Conservation (phyloP, 2,113 vertebrate genomes). For the Grus americana region DNA sequence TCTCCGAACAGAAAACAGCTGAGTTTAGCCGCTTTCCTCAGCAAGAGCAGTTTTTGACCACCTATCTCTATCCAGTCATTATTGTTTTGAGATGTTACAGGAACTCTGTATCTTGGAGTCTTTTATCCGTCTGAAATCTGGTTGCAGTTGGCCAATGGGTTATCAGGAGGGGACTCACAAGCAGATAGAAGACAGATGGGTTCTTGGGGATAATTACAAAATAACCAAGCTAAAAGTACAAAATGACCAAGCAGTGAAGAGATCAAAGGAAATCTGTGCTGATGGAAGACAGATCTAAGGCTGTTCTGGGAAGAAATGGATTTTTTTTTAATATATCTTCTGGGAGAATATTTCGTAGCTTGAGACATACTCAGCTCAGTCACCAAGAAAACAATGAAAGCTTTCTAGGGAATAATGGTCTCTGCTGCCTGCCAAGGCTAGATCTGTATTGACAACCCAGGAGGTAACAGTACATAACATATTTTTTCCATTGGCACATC, state of each 20-base stretch:
- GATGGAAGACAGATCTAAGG: background rate
- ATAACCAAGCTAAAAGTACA: background rate
- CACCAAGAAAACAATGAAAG: background rate
- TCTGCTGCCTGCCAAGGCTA: background rate
- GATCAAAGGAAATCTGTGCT: constrained; percentile 1
- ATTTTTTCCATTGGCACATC: background rate
- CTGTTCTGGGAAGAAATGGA: background rate
- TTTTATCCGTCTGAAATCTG: background rate
- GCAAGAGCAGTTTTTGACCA: background rate
- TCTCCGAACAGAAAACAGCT: background rate
- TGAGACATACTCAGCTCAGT: background rate
- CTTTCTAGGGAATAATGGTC: background rate
- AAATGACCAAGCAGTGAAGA: background rate
- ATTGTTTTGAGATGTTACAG: background rate
- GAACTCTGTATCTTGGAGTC: background rate
- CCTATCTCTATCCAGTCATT: background rate
- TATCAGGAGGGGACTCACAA: background rate
- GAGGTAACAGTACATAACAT: background rate
- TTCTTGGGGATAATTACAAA: background rate
- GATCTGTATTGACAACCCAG: background rate
- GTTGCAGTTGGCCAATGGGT: background rate
- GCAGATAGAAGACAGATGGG: background rate
- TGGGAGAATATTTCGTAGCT: background rate
- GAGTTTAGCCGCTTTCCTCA: background rate
- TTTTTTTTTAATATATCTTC: background rate